These are phyloP conservation scores for Drosophila stalkeri DNA, from an alignment of 2,888 invertebrate genomes.

Conservation along the genomic window DNA sequence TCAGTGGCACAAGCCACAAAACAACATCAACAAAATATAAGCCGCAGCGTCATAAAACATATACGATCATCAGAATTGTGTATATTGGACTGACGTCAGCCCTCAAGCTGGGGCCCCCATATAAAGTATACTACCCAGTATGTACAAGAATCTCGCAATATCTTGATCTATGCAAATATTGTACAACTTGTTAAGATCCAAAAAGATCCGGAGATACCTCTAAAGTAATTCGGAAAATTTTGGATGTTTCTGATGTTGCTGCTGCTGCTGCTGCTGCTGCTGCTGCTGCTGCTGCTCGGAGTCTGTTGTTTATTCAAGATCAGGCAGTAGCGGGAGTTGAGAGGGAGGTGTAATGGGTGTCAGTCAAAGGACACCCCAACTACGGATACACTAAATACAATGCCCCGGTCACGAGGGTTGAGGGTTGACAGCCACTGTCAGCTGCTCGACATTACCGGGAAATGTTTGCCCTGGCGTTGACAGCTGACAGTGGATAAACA, in stretches of 20 bases:
- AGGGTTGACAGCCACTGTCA: slow-evolving; percentile 57
- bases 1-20: slow-evolving; percentile 66
- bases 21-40: slow-evolving; percentile 59
- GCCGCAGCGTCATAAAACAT: slow-evolving; percentile 62
- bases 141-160: slow-evolving; percentile 40
- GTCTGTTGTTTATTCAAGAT: slow-evolving; percentile 9
- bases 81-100: slow-evolving; percentile 68
- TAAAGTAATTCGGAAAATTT: slow-evolving; percentile 44
- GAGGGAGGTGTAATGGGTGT: slow-evolving; percentile 9
- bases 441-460: slow-evolving; percentile 8
- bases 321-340: background rate
- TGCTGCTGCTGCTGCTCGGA: background rate
- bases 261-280: background rate
- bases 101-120: slow-evolving; percentile 32
- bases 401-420: slow-evolving; percentile 57
- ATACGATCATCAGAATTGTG: slow-evolving; percentile 55
- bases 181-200: slow-evolving; percentile 34
- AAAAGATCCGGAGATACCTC: slow-evolving; percentile 25
- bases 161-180: slow-evolving; percentile 54
- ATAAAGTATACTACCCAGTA: slow-evolving; percentile 34
- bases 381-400: slow-evolving; percentile 13
- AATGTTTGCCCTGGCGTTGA: slow-evolving; percentile 56
- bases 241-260: background rate
- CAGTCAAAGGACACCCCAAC: slow-evolving; percentile 45
- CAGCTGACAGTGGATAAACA: slow-evolving; percentile 62